These are phyloP conservation scores for Lasioglossum marginatum DNA, from an alignment of 2,888 invertebrate genomes.

Conservation along the genomic window DNA sequence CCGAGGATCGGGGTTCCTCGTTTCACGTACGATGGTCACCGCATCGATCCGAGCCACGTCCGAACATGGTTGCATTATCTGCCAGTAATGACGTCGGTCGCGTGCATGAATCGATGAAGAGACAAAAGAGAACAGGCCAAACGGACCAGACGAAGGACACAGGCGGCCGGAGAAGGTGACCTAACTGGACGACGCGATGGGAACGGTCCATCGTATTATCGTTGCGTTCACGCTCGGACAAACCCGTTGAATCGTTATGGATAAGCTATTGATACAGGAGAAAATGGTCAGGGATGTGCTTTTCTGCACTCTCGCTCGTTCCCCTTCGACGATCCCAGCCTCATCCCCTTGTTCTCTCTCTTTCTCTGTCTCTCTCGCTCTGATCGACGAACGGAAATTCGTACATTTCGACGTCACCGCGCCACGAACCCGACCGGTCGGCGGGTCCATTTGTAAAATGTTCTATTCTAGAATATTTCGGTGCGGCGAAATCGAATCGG, in stretches of 20 bases:
- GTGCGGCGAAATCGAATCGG: constrained; percentile 64
- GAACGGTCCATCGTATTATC: constrained; percentile 79
- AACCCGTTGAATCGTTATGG: constrained; percentile 80
- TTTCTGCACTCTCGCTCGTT: constrained; percentile 11
- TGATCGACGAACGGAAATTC: constrained; percentile 43
- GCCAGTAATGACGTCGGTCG: constrained; percentile 74
- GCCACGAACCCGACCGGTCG: constrained; percentile 15
- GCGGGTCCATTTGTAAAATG: constrained; percentile 62
- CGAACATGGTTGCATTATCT: constrained; percentile 76
- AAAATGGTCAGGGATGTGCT: constrained; percentile 49
- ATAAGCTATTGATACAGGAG: constrained; percentile 74
- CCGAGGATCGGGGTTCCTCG: constrained; percentile 1
- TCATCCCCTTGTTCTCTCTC: too few species aligned
- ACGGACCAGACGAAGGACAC: constrained; percentile 41
- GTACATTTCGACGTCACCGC: constrained; percentile 50
- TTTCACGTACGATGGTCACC: constrained; percentile 66
- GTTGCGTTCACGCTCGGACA: constrained; percentile 83
- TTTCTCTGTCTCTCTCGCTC: neutral
- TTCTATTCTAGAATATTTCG: constrained; percentile 58
- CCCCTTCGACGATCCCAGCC: neutral
- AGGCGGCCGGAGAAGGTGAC: neutral
- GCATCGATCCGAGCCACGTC: constrained; percentile 68
- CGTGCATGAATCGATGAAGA: constrained; percentile 80
- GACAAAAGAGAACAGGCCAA: constrained; percentile 62
- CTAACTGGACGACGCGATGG: constrained; percentile 52